Evolutionary conservation across 2,797 vertebrate genomes (phyloP).

Genomic region (Chlorospingus flavigularis): DNA sequence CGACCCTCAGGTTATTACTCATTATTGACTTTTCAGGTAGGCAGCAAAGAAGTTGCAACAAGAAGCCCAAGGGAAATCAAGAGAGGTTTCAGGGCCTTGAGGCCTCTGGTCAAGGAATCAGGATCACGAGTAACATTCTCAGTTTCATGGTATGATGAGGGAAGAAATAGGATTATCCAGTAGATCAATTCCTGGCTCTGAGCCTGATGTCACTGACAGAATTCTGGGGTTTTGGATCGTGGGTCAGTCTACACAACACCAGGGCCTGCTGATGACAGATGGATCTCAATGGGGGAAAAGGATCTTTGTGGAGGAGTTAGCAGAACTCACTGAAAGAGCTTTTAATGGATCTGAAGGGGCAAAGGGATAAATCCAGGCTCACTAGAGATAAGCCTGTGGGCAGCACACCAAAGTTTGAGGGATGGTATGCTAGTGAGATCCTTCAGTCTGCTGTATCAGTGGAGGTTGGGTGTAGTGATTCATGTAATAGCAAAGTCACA

Average conservation of each 20-base stretch:
- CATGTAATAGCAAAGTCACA: neutral
- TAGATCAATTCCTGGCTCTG: neutral
- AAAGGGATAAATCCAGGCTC: neutral
- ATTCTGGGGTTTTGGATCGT: neutral
- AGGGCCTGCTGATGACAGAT: neutral
- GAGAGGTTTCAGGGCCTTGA: neutral
- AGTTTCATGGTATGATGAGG: neutral
- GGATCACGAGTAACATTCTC: neutral
- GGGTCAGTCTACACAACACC: neutral
- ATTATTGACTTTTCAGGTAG: neutral
- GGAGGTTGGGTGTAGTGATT: neutral
- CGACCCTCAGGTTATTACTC: rapidly evolving
- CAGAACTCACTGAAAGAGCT: neutral
- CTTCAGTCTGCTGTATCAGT: neutral
- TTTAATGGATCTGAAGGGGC: neutral
- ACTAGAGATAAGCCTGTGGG: neutral
- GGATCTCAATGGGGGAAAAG: neutral
- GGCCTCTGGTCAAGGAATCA: neutral
- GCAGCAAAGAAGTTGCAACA: neutral
- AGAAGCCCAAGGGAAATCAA: neutral
- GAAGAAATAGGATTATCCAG: neutral
- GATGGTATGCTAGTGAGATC: neutral
- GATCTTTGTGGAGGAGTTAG: neutral
- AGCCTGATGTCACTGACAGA: rapidly evolving
- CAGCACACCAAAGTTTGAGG: neutral